Evolutionary conservation across 1,140 invertebrate species (phyloP).

Genomic region (Pseudomyrmex gracilis): DNA sequence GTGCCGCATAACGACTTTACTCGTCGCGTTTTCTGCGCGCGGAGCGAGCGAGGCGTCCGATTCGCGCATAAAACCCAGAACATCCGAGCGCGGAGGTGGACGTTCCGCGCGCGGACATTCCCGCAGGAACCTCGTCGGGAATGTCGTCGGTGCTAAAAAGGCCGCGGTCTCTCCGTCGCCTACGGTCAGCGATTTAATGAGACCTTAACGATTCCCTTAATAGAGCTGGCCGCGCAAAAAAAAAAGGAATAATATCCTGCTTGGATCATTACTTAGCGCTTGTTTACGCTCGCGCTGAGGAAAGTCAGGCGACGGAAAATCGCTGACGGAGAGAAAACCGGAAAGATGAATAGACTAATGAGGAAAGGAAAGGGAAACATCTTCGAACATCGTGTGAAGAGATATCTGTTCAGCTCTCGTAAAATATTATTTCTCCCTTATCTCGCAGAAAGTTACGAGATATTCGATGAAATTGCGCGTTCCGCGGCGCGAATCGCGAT

Average conservation of each 20-base stretch:
- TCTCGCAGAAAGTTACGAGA: constrained; percentile 36
- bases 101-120: constrained; percentile 8
- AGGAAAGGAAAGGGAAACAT: background rate
- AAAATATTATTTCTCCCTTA: constrained; percentile 31
- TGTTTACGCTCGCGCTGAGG: constrained; percentile 39
- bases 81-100: constrained; percentile 31
- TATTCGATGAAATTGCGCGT: constrained; percentile 30
- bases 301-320: constrained; percentile 40
- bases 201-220: constrained; percentile 39
- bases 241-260: constrained; percentile 18
- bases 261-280: constrained; percentile 39
- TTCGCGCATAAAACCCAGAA: constrained; percentile 40
- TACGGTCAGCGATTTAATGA: constrained; percentile 26
- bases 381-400: background rate
- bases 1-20: constrained; percentile 1
- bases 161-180: background rate
- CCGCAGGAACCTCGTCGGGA: constrained; percentile 36
- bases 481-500: background rate
- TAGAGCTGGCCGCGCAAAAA: constrained; percentile 22
- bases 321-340: constrained; percentile 24
- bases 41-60: background rate
- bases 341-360: background rate
- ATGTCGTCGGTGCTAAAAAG: constrained; percentile 42
- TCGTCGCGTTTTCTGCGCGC: constrained; percentile 1
- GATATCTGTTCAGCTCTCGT: background rate